Conservation (phyloP, 2,888 invertebrate species). For the Trissolcus japonicus region DNA sequence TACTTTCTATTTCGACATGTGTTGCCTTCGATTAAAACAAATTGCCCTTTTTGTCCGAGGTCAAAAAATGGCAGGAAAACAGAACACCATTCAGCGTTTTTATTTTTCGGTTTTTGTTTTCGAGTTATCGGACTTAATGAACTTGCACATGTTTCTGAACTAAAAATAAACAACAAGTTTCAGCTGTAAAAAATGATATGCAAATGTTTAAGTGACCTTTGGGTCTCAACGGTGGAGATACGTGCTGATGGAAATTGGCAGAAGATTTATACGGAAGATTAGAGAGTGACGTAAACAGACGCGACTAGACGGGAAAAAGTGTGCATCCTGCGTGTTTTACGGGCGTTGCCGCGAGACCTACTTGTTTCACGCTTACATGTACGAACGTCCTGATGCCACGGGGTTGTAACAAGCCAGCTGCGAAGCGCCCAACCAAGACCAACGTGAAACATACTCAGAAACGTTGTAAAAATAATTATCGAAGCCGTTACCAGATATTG, state of each 20-base stretch:
- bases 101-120: neutral
- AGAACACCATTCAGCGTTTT: too few relatives aligned
- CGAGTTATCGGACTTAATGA: neutral
- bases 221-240: conserved; percentile 25
- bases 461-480: conserved; percentile 76
- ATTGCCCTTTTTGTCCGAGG: too few relatives aligned
- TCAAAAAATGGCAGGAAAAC: too few relatives aligned
- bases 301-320: conserved; percentile 66
- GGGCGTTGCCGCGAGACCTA: conserved; percentile 65
- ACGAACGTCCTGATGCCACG: conserved; percentile 70
- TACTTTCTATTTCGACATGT: too few relatives aligned
- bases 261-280: conserved; percentile 63
- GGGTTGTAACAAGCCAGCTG: conserved; percentile 75
- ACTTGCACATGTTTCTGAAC: conserved; percentile 5
- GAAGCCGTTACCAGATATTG: conserved; percentile 72
- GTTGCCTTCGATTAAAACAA: too few relatives aligned
- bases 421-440: conserved; percentile 75
- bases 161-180: conserved; percentile 33
- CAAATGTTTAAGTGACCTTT: conserved; percentile 43
- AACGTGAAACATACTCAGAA: conserved; percentile 73
- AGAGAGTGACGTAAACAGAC: conserved; percentile 62
- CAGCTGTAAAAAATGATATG: conserved; percentile 26
- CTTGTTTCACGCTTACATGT: conserved; percentile 63
- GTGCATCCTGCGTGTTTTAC: conserved; percentile 69
- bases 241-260: conserved; percentile 32